phyloP scores from a whole-genome alignment of 2,113 vertebrate species.

The Hypomesus transpacificus region DNA sequence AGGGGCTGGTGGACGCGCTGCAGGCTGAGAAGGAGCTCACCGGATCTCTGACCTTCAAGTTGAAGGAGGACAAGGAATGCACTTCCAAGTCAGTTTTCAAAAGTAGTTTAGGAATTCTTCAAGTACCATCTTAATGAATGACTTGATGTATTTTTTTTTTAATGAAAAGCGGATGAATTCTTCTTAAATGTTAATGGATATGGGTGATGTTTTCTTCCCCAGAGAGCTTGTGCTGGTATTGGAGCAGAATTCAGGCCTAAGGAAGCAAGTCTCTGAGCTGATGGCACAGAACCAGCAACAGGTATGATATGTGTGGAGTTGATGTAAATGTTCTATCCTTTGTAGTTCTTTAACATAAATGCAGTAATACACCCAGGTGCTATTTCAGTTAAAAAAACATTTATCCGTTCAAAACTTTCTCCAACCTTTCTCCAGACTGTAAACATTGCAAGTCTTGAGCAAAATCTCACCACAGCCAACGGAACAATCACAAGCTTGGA shows the following conservation, averaged over 20 bases:
- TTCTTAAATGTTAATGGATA: not conserved
- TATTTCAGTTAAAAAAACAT: too few species aligned
- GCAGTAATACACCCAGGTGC: too few species aligned
- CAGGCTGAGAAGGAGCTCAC: conserved; percentile 77
- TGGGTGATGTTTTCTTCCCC: conserved; percentile 3
- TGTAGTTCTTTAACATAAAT: too few species aligned
- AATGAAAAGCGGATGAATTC: not conserved
- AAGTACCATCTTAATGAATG: not conserved
- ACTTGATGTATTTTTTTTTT: not conserved
- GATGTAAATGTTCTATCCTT: not conserved
- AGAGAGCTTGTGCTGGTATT: conserved; percentile 83
- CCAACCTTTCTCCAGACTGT: conserved; percentile 48
- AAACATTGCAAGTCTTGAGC: conserved; percentile 71
- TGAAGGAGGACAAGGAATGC: conserved; percentile 80
- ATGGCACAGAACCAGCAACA: conserved; percentile 73
- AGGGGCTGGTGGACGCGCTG: conserved; percentile 73
- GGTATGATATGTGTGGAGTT: conserved; percentile 61
- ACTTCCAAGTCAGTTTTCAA: conserved; percentile 82
- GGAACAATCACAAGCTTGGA: conserved; percentile 71
- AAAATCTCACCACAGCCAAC: conserved; percentile 68
- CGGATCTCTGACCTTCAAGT: conserved; percentile 69
- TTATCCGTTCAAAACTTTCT: too few species aligned
- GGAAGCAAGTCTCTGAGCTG: conserved; percentile 77
- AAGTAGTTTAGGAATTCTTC: not conserved
- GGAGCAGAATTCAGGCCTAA: conserved; percentile 74